A percentile compares a stretch with the other conserved stretches of the same genome.
These are phyloP conservation scores for Epizoanthus scotinus DNA, from an alignment of 92 coral and sea anemone species.

Conservation along the genomic window DNA sequence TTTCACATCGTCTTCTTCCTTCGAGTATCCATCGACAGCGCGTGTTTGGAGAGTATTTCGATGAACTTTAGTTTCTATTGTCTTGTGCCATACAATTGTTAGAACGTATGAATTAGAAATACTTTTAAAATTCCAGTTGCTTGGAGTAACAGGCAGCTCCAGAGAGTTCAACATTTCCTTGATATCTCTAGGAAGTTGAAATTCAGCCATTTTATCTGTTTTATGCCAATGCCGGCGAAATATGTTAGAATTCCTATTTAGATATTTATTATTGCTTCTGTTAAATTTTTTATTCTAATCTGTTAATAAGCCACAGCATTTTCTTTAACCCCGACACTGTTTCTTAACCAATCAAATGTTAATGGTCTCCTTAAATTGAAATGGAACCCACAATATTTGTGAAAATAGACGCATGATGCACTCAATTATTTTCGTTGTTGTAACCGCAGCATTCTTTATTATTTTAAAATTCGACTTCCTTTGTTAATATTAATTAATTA, in stretches of 20 bases:
- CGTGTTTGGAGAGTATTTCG: not conserved
- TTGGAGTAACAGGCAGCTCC: constrained; percentile 8
- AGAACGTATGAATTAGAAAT: constrained; percentile 12
- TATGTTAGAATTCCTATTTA: not conserved
- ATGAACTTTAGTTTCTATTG: not conserved
- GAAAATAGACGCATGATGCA: not conserved
- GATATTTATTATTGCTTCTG: not conserved
- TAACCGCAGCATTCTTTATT: not conserved
- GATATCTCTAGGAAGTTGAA: constrained; percentile 12
- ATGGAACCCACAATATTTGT: not conserved
- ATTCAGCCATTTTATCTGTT: not conserved
- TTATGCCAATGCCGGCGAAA: not conserved
- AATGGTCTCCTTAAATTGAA: not conserved
- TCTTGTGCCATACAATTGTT: constrained; percentile 26
- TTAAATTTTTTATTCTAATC: not conserved
- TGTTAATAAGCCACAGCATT: not conserved
- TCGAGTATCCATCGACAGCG: not conserved
- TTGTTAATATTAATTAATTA: not conserved
- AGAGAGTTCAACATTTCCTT: constrained; percentile 18
- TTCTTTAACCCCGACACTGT: not conserved
- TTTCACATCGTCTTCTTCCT: not conserved
- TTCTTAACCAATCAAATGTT: not conserved
- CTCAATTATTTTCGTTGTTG: constrained; percentile 11
- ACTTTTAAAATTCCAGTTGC: constrained; percentile 21
- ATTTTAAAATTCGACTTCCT: not conserved